phyloP scores from a whole-genome alignment of 1,140 invertebrate genomes.

The Araneus ventricosus region DNA sequence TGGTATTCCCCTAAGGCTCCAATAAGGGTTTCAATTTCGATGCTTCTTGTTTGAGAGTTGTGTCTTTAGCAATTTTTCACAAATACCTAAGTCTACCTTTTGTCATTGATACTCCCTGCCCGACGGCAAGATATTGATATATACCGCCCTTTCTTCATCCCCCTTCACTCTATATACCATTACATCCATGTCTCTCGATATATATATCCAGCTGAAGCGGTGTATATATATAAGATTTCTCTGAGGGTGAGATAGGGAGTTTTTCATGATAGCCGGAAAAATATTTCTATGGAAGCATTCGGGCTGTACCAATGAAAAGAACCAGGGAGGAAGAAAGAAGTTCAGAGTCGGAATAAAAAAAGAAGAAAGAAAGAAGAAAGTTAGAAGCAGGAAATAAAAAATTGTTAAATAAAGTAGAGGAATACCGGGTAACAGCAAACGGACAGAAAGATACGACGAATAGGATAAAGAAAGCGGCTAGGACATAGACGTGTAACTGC shows the following conservation, averaged over 20 bases:
- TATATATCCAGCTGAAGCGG: not conserved
- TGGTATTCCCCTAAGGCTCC: not conserved
- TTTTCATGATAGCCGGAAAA: not conserved
- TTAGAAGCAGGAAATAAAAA: slow-evolving; percentile 17
- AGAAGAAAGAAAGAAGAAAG: not conserved
- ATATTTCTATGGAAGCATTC: slow-evolving; percentile 31
- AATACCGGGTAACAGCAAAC: slow-evolving; percentile 28
- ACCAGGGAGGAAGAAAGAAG: not conserved
- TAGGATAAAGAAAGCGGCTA: not conserved
- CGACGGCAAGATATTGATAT: slow-evolving; percentile 43
- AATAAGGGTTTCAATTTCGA: slow-evolving; percentile 61
- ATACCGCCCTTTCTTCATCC: slow-evolving; percentile 17
- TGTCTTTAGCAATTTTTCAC: slow-evolving; percentile 46
- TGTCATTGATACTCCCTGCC: slow-evolving; percentile 22
- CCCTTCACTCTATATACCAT: not conserved
- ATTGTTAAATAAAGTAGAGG: slow-evolving; percentile 40
- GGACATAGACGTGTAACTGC: slow-evolving; percentile 23
- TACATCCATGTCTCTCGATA: not conserved
- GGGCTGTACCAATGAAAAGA: not conserved
- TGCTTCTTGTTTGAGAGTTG: not conserved
- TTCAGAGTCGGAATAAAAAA: not conserved
- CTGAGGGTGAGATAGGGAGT: not conserved
- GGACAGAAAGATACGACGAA: slow-evolving; percentile 18
- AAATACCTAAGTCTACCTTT: slow-evolving; percentile 42
- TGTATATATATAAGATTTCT: slow-evolving; percentile 22